Base-by-base conservation (phyloP, 2,113 vertebrate species). In the Pao palembangensis region DNA sequence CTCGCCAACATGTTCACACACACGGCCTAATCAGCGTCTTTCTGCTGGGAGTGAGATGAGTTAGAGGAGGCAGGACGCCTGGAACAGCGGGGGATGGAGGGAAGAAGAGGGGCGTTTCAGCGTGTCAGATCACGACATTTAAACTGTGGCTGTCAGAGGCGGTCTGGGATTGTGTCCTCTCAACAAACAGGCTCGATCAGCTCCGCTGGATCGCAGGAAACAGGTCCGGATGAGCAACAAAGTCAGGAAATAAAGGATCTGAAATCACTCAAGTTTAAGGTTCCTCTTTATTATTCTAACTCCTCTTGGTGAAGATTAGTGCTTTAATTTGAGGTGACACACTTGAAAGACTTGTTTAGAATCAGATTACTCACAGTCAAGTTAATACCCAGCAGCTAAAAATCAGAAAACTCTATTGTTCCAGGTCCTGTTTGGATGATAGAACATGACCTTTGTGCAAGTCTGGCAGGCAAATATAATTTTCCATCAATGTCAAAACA, bases 261-360 rank as follows among this genome's bases (percentile, higher is more conserved):
- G 78, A 66, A 80, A 64, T 61, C 73, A 68, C 55, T 14, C 4
- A 44, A 58, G 63, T 82, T 76, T 71, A 62, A 58, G 73, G 77
- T 31, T 78, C 69, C 61, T 80, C 57, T 61, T 69, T 82, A 76
- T 83, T 42, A 85, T 76, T 75, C 12, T 18, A 62, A 69, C 53
- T 75, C 41, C 55, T 72, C 73, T 8, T 54, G 67, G 68, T 60
- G 67, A 64, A 77, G 61, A 81, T 76, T 72, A 42, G 71, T 61
- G 53, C 57, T 67, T 68, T 72, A 75, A 71, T 82, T 85, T 81
- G 78, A 71, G 52, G 69, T 16, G 51, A 50, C 10, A 25, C 54
- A 61, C 60, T 55, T 8, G 17, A 55, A 41, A 53, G 76, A 60
- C 63, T 80, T 83, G 77, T 86, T 88, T 82, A 77, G 61, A 79